These are phyloP conservation scores for Tarsius wallacei DNA, from an alignment of 2,797 vertebrate species.

Conservation along the genomic window DNA sequence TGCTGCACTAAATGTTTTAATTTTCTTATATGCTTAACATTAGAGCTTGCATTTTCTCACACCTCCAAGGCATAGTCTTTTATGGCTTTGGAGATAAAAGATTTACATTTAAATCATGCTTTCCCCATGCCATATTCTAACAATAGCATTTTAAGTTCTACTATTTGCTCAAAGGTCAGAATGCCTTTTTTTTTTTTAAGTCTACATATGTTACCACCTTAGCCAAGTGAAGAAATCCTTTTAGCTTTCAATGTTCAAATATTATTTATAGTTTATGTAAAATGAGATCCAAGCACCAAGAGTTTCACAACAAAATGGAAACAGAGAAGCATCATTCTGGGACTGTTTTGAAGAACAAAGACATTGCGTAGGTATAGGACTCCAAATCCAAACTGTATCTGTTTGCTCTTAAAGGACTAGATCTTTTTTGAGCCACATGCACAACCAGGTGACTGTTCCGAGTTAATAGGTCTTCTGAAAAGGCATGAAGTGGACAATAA, in stretches of 20 bases:
- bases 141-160: slow-evolving; percentile 83
- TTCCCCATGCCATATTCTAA: slow-evolving; percentile 77
- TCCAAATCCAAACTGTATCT: slow-evolving; percentile 13
- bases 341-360: slow-evolving; percentile 40
- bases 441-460: slow-evolving; percentile 67
- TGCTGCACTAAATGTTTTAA: slow-evolving; percentile 82
- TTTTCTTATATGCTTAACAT: slow-evolving; percentile 83
- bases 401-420: slow-evolving; percentile 57
- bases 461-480: slow-evolving; percentile 41
- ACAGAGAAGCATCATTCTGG: slow-evolving; percentile 33
- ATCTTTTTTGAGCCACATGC: slow-evolving; percentile 44
- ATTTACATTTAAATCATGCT: slow-evolving; percentile 86
- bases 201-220: slow-evolving; percentile 64
- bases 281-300: slow-evolving; percentile 67
- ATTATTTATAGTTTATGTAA: slow-evolving; percentile 72
- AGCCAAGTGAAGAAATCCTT: slow-evolving; percentile 74
- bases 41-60: slow-evolving; percentile 83
- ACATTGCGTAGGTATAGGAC: neutral
- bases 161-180: slow-evolving; percentile 82
- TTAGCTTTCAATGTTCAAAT: slow-evolving; percentile 72
- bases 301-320: slow-evolving; percentile 46
- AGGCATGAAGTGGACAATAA: slow-evolving; percentile 55
- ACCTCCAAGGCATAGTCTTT: slow-evolving; percentile 82
- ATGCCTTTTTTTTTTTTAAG: slow-evolving; percentile 48
- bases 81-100: slow-evolving; percentile 83